Percentiles rank a stretch among this genome's conserved stretches.
phyloP scores from a whole-genome alignment of 2,888 invertebrate species.

The Cosmopolites sordidus region DNA sequence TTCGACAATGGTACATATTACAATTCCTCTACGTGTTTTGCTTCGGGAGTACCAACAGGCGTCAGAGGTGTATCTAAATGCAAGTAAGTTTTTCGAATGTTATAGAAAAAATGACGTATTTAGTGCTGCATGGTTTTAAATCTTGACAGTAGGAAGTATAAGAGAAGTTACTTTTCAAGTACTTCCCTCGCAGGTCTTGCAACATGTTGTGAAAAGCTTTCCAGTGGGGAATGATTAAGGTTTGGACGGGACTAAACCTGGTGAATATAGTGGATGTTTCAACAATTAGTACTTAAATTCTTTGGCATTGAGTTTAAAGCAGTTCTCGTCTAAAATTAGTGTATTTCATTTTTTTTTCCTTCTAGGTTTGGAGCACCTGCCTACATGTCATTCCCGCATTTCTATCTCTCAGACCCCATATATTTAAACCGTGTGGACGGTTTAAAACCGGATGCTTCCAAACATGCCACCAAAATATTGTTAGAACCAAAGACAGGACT shows the following conservation, averaged over 20 bases:
- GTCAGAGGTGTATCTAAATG: conserved; percentile 70
- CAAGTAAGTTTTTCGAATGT: conserved; percentile 37
- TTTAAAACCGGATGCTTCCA: conserved; percentile 58
- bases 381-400: conserved; percentile 78
- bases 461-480: conserved; percentile 63
- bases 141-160: too few species aligned
- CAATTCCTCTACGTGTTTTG: conserved; percentile 63
- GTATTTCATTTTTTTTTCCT: too few species aligned
- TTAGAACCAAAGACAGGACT: conserved; percentile 75
- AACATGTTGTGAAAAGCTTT: too few species aligned
- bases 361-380: conserved; percentile 75
- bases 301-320: too few species aligned
- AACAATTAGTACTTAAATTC: too few species aligned
- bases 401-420: conserved; percentile 65
- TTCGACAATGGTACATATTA: conserved; percentile 69
- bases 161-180: too few species aligned
- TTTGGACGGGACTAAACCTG: too few species aligned
- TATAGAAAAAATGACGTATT: too few species aligned
- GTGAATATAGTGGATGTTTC: too few species aligned
- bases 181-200: too few species aligned
- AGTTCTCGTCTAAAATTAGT: too few species aligned
- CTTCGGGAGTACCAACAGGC: conserved; percentile 52
- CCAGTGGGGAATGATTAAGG: too few species aligned
- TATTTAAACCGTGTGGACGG: conserved; percentile 64
- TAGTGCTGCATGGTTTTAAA: not conserved